Conservation (phyloP, 1,140 invertebrate genomes). For the Adelges cooleyi region DNA sequence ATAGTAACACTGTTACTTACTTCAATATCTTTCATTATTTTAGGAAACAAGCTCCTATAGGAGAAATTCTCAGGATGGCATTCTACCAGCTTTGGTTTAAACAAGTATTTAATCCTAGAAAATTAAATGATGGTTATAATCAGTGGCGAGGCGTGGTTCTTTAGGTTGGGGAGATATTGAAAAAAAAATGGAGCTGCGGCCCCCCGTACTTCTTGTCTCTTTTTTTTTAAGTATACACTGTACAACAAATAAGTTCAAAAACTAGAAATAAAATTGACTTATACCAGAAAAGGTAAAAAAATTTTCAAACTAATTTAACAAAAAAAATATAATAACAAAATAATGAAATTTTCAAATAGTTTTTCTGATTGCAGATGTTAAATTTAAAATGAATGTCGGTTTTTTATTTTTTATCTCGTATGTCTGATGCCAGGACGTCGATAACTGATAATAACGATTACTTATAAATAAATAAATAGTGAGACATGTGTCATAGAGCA, state of each 20-base stretch:
- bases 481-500: not conserved
- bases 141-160: too few species aligned
- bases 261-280: too few species aligned
- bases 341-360: too few species aligned
- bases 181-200: too few species aligned
- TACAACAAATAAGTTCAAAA: too few species aligned
- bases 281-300: not conserved
- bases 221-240: too few species aligned
- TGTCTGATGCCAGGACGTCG: not conserved
- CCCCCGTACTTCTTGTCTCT: too few species aligned
- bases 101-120: slow-evolving; percentile 79
- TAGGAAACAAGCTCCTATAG: slow-evolving; percentile 91
- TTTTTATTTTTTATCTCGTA: too few species aligned
- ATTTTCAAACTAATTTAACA: too few species aligned
- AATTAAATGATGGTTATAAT: not conserved
- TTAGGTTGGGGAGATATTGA: too few species aligned
- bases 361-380: too few species aligned
- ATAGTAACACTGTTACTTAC: slow-evolving; percentile 39
- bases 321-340: not conserved
- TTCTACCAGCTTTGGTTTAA: slow-evolving; percentile 85
- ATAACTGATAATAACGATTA: not conserved
- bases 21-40: slow-evolving; percentile 75
- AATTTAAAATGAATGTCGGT: too few species aligned
- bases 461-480: not conserved
- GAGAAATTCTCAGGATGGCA: slow-evolving; percentile 86